Base-by-base conservation (phyloP, 2,888 invertebrate genomes). In the Conops quadrifasciatus region DNA sequence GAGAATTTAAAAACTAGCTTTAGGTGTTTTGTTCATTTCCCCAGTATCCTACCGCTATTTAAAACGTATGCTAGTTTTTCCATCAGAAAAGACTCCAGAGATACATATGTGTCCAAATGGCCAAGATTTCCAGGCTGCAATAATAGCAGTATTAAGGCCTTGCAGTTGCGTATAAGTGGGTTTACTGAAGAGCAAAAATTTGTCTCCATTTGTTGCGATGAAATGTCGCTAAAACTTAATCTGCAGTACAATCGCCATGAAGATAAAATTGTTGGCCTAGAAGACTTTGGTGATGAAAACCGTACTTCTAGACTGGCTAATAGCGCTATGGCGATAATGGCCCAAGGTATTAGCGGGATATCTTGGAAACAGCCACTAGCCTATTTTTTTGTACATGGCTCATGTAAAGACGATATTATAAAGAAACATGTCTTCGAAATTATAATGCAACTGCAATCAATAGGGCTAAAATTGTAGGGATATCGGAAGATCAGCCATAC, bases 281-380 rank as follows among this genome's bases (percentile, higher is more conserved):
- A 26, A 58, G 58, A 58, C 26, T 56, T 24, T 26, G 56, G 56
- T 21, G 56, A 56, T 56, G 56, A 56, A 26, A 56, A 56, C 56
- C 56, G 56, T 21, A 56, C 56, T 56, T 21, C 56, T 26, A 26
- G 21, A 26, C 56, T 56, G 21, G 4, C 24, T 19, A 24, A 21
- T 24, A 24, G 56, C 21, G 56, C 19, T 9, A 7, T 56, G 26
- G 21, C 56, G 19, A 9, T 56, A 56, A 56, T 56, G 56, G 56
- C n/a, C 58, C 58, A 58, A 58, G 24, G 26, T 24, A 16, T 58
- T 1, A 28, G 26, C 28, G 58, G 58, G 28, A 4, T 3, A 1
- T 2, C 58, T 58, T 58, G 58, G 58, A 58, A 58, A 5, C 58
- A 58, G 15, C 24, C 58, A 5, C 28, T 58, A 26, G 24, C 58